Evolutionary conservation across 2,797 vertebrate species (phyloP).

Genomic region (Helarctos malayanus): DNA sequence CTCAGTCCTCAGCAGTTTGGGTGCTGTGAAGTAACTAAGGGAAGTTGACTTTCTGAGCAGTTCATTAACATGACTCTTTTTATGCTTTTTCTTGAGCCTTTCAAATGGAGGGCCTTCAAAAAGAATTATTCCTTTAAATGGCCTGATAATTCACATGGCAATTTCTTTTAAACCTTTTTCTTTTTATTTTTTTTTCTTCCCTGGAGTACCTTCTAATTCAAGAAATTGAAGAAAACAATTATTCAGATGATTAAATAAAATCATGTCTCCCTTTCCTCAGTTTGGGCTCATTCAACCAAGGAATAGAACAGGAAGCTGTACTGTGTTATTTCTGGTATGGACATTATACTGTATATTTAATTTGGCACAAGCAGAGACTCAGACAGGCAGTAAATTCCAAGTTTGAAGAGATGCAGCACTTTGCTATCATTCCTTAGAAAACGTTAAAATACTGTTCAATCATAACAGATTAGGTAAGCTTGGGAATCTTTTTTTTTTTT

Average conservation of each 20-base stretch:
- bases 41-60: not conserved
- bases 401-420: slow-evolving; percentile 77
- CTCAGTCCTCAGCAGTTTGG: not conserved
- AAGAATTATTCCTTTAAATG: slow-evolving; percentile 31
- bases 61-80: not conserved
- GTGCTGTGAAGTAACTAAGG: not conserved
- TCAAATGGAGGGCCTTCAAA: slow-evolving; percentile 52
- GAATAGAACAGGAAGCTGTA: slow-evolving; percentile 38
- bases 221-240: slow-evolving; percentile 66
- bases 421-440: slow-evolving; percentile 75
- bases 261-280: slow-evolving; percentile 50
- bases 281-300: slow-evolving; percentile 62
- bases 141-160: not conserved
- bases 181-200: not conserved
- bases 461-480: slow-evolving; percentile 64
- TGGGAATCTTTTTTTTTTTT: slow-evolving; percentile 49
- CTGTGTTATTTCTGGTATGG: slow-evolving; percentile 57
- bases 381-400: slow-evolving; percentile 76
- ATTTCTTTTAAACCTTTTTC: slow-evolving; percentile 45
- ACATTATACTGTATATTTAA: slow-evolving; percentile 69
- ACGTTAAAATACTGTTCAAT: slow-evolving; percentile 80
- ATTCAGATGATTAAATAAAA: slow-evolving; percentile 66
- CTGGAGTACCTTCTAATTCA: slow-evolving; percentile 49
- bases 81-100: not conserved
- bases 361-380: slow-evolving; percentile 76